These are phyloP conservation scores for Cyclina sinensis DNA, from an alignment of 1,140 invertebrate species.

Conservation along the genomic window DNA sequence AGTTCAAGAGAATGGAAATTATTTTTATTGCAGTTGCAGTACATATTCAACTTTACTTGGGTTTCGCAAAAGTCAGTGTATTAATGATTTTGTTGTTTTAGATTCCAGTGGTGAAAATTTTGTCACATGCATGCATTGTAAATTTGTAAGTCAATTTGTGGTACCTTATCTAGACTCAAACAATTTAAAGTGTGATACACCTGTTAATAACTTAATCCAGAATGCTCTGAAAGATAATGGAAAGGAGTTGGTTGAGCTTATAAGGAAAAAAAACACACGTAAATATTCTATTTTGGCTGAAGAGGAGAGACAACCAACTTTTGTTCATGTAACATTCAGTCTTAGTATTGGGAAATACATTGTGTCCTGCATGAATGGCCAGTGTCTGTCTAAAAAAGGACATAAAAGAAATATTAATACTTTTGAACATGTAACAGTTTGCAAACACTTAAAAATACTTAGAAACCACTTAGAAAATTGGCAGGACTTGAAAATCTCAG, in stretches of 20 bases:
- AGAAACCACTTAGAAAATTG: neutral
- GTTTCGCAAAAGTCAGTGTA: neutral
- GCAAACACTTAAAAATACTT: neutral
- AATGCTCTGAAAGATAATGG: neutral
- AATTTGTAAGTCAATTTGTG: constrained; percentile 44
- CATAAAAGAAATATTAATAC: constrained; percentile 54
- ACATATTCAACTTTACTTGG: constrained; percentile 38
- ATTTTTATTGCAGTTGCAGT: constrained; percentile 37
- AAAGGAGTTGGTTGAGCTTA: neutral
- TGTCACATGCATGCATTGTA: constrained; percentile 61
- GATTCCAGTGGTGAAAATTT: neutral
- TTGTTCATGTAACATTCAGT: constrained; percentile 59
- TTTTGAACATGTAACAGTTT: neutral
- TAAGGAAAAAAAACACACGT: neutral
- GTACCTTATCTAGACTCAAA: neutral
- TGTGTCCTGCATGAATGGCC: constrained; percentile 40
- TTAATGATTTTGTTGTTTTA: neutral
- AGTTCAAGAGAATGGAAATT: neutral
- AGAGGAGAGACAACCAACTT: constrained; percentile 35
- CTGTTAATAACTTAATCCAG: neutral
- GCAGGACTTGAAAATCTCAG: neutral
- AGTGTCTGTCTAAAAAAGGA: constrained; percentile 43
- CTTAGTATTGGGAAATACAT: neutral
- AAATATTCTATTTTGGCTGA: constrained; percentile 47
- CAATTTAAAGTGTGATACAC: neutral